Percentiles rank a stretch among this genome's conserved stretches.
phyloP scores from a whole-genome alignment of 2,113 vertebrate genomes.

The Anguilla rostrata region DNA sequence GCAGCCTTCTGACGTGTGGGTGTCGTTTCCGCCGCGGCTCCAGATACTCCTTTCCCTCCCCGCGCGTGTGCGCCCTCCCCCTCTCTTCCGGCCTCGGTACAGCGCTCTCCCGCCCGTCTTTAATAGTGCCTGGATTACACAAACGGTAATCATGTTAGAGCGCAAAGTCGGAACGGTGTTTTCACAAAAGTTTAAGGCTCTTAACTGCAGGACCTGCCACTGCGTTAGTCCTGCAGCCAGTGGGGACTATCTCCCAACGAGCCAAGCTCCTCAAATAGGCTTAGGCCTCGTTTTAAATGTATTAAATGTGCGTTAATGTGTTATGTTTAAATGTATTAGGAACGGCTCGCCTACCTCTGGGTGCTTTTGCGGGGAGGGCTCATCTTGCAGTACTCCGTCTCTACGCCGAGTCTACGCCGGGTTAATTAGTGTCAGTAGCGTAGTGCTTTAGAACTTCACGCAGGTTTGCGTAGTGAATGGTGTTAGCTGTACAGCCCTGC shows the following conservation, averaged over 20 bases:
- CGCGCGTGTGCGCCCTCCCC: neutral
- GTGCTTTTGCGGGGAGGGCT: neutral
- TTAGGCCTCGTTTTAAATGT: neutral
- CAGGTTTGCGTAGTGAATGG: too few relatives aligned
- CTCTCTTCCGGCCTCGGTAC: neutral
- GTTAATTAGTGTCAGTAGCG: neutral
- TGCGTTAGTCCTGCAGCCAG: neutral
- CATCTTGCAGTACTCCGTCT: neutral
- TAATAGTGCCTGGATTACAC: conserved; percentile 31
- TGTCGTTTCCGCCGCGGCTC: too few relatives aligned
- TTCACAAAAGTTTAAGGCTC: conserved; percentile 21
- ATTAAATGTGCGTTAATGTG: conserved; percentile 7
- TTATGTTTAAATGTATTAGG: conserved; percentile 10
- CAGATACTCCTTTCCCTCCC: neutral
- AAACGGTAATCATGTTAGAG: conserved; percentile 32
- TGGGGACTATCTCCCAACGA: neutral
- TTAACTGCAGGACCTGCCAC: neutral
- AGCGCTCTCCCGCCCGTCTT: too few relatives aligned
- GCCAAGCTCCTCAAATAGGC: neutral
- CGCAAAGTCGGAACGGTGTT: conserved; percentile 18
- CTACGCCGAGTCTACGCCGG: neutral
- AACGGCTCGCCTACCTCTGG: neutral
- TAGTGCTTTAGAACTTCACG: too few relatives aligned
- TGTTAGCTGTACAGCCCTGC: too few relatives aligned
- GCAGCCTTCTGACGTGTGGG: neutral